Percentiles rank a stretch among this genome's conserved stretches.
Conservation (phyloP, 2,888 invertebrate genomes). For the Brachynemurus nebulosus region DNA sequence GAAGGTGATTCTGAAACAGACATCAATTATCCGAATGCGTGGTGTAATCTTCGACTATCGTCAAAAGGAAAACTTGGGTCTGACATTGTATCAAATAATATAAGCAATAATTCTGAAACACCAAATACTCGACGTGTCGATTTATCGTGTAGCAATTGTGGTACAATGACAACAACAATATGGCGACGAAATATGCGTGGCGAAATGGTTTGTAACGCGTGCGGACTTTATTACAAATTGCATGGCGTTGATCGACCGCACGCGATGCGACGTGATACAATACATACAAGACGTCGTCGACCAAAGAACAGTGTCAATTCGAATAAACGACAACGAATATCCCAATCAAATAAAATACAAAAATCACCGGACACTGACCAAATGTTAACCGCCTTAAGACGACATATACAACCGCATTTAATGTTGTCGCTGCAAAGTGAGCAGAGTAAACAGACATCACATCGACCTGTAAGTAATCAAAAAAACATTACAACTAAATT, state of each 20-base stretch:
- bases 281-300: constrained; percentile 83
- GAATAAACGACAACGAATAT: constrained; percentile 4
- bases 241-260: constrained; percentile 88
- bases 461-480: constrained; percentile 2
- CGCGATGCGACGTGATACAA: constrained; percentile 92
- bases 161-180: constrained; percentile 93
- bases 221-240: constrained; percentile 93
- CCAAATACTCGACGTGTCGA: constrained; percentile 50
- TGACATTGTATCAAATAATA: not conserved
- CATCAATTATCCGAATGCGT: constrained; percentile 28
- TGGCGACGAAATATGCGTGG: constrained; percentile 94
- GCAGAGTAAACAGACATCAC: not conserved
- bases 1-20: constrained; percentile 18
- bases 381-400: constrained; percentile 52
- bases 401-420: constrained; percentile 57
- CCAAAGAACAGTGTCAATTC: constrained; percentile 52
- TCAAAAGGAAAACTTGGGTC: constrained; percentile 17
- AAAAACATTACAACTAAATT: too few relatives aligned
- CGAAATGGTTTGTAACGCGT: constrained; percentile 98
- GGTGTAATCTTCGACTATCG: constrained; percentile 29
- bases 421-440: constrained; percentile 41
- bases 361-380: constrained; percentile 36
- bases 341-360: not conserved
- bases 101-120: constrained; percentile 18
- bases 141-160: constrained; percentile 89